A percentile compares a stretch with the other conserved stretches of the same genome.
These are phyloP conservation scores for Thyatira batis DNA, from an alignment of 2,888 invertebrate genomes.

Conservation along the genomic window DNA sequence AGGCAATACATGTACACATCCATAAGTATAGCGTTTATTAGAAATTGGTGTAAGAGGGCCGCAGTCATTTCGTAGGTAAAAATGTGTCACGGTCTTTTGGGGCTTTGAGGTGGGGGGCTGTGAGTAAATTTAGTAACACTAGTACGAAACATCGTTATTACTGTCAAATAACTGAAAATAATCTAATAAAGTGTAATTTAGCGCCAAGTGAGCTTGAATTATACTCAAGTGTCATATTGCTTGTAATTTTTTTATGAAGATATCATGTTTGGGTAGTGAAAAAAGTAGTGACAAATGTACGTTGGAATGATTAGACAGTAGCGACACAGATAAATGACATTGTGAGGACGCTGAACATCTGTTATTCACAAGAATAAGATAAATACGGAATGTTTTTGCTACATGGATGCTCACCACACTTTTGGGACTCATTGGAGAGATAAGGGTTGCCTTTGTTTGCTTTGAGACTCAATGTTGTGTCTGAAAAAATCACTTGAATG, in stretches of 20 bases:
- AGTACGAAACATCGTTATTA: background rate
- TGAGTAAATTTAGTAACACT: background rate
- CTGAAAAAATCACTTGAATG: background rate
- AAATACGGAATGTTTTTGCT: slow-evolving; percentile 56
- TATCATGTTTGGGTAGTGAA: slow-evolving; percentile 29
- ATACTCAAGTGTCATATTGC: slow-evolving; percentile 16
- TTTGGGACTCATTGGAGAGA: slow-evolving; percentile 36
- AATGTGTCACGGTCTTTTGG: slow-evolving; percentile 18
- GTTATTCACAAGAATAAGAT: slow-evolving; percentile 66
- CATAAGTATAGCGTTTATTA: slow-evolving; percentile 18
- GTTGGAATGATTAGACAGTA: slow-evolving; percentile 62
- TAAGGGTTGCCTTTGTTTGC: slow-evolving; percentile 24
- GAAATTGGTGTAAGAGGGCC: slow-evolving; percentile 12
- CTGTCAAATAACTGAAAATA: background rate
- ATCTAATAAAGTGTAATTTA: background rate
- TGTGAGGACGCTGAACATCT: slow-evolving; percentile 56
- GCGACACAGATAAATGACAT: slow-evolving; percentile 65
- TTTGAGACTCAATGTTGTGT: background rate
- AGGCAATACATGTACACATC: slow-evolving; percentile 21
- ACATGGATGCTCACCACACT: slow-evolving; percentile 35
- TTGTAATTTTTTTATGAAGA: slow-evolving; percentile 19
- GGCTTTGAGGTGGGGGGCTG: slow-evolving; percentile 9
- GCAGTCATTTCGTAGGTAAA: slow-evolving; percentile 19
- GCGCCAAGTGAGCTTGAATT: slow-evolving; percentile 9
- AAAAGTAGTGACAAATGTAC: slow-evolving; percentile 62